These are phyloP conservation scores for Argyra leucocephala DNA, from an alignment of 2,888 invertebrate genomes.

Conservation along the genomic window DNA sequence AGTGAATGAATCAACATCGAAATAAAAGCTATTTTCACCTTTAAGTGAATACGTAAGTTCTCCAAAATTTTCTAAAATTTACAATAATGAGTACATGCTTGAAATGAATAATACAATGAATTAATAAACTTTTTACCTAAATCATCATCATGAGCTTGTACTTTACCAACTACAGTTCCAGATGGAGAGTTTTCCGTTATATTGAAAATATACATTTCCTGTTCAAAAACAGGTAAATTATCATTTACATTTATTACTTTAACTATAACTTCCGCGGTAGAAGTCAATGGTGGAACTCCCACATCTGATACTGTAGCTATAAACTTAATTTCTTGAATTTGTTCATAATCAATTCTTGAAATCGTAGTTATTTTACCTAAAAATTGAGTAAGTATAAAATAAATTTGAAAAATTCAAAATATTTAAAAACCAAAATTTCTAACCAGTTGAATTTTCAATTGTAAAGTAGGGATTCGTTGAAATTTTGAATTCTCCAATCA, in stretches of 20 bases:
- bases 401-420: background rate
- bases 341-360: slow-evolving; percentile 75
- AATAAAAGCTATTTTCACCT: slow-evolving; percentile 64
- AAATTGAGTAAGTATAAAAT: slow-evolving; percentile 15
- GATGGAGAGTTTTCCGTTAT: slow-evolving; percentile 66
- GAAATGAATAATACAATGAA: background rate
- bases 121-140: slow-evolving; percentile 47
- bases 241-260: slow-evolving; percentile 78
- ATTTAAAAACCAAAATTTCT: slow-evolving; percentile 2
- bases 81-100: slow-evolving; percentile 8
- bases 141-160: slow-evolving; percentile 69
- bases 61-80: slow-evolving; percentile 55
- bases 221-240: slow-evolving; percentile 69
- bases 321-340: slow-evolving; percentile 63
- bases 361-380: slow-evolving; percentile 66
- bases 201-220: slow-evolving; percentile 57
- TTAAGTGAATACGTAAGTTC: slow-evolving; percentile 66
- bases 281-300: slow-evolving; percentile 73
- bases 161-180: slow-evolving; percentile 62
- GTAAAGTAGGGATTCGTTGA: slow-evolving; percentile 66
- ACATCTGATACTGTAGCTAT: slow-evolving; percentile 72
- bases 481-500: slow-evolving; percentile 59
- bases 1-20: slow-evolving; percentile 58
- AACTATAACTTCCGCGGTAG: slow-evolving; percentile 67
- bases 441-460: slow-evolving; percentile 71